A percentile compares a stretch with the other conserved stretches of the same genome.
phyloP scores from a whole-genome alignment of 2,113 vertebrate genomes.

The Centropus unirufus region DNA sequence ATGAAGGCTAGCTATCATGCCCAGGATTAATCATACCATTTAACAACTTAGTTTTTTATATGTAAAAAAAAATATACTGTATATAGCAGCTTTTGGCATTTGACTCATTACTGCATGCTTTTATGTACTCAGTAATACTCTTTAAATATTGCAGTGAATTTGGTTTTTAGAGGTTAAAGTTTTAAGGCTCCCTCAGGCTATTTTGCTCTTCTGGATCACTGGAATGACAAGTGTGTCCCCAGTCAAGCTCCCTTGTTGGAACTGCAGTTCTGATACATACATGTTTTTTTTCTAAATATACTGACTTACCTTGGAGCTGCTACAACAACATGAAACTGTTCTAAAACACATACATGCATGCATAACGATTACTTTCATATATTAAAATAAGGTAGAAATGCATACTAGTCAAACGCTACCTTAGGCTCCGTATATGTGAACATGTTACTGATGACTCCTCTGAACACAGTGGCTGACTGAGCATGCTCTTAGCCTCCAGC shows the following conservation, averaged over 20 bases:
- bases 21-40: neutral
- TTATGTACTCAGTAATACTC: neutral
- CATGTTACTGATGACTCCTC: neutral
- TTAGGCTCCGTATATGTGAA: neutral
- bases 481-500: neutral
- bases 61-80: neutral
- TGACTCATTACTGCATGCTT: neutral
- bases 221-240: neutral
- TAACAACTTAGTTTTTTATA: neutral
- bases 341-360: rapidly evolving
- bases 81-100: neutral
- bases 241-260: neutral
- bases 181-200: neutral
- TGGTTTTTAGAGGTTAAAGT: neutral
- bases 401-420: rapidly evolving
- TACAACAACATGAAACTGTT: neutral
- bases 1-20: neutral
- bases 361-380: rapidly evolving
- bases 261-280: neutral
- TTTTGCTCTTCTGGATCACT: neutral
- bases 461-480: neutral
- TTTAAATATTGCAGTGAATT: neutral
- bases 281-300: neutral
- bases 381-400: neutral
- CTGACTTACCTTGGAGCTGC: neutral